Base-by-base conservation (phyloP, 2,888 invertebrate genomes). In the Eulithis prunata region DNA sequence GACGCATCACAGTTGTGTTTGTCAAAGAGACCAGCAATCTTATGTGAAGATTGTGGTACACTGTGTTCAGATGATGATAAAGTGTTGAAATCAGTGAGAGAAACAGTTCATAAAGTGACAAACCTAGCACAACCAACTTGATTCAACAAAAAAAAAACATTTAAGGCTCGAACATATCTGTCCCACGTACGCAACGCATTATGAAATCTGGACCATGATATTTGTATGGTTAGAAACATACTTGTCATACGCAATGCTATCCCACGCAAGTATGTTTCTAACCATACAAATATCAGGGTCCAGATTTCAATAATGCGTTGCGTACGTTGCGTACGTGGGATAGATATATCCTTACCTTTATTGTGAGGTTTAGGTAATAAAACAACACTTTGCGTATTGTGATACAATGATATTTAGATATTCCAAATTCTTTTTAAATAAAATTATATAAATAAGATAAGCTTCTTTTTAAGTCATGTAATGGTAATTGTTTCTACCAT, bases 41-140 rank as follows among this genome's bases (percentile, higher is more conserved):
- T 96, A 43, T 97, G 97, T 87, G 94, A 95, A 72, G 82, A 80
- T 38, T 97, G 97, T 88, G 97, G 97, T 0, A 96, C 95, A 82
- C 91, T 96, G 58, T 96, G 95, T 84, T 97, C 97, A 96, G 95
- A 96, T 75, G 87, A 83, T 70, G 89, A 92, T 76, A 78, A 82
- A 55, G 71, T 86, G 32, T 71, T 87, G 49, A 83, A 84, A 75
- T 71, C 82, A 60, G 82, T 86, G 55, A 75, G 77, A 72, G 78
- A 84, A 69, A 71, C 80, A 71, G 78, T 87, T 59, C 76, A 73
- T 32, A 77, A 76, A 68, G 75, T 84, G 59, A 83, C 76, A 66
- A 81, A 82, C 57, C 71, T 82, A 67, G 78, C 78, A 57, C 78
- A 74, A 67, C 75, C 64, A 72, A 63, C 69, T 36, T 53, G 64